Conservation (phyloP, 1,140 invertebrate species). For the Helicoverpa zea region DNA sequence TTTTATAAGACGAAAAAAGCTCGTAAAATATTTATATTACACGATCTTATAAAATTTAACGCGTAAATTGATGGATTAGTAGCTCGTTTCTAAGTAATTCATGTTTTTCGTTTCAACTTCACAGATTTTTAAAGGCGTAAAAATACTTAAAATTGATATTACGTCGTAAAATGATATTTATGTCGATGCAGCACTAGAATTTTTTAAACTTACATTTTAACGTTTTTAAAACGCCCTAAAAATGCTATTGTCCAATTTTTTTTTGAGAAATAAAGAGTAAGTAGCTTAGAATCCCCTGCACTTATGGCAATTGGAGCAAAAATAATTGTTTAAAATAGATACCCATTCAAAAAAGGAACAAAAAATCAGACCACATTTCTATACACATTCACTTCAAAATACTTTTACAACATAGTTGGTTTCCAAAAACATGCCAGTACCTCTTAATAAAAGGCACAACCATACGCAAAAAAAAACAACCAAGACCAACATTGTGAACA, state of each 20-base stretch:
- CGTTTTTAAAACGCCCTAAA: too few relatives aligned
- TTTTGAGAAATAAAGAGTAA: too few relatives aligned
- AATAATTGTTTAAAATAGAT: background rate
- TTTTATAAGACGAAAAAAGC: constrained; percentile 6
- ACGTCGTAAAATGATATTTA: constrained; percentile 32
- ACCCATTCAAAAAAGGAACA: constrained; percentile 17
- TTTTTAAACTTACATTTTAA: background rate
- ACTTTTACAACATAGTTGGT: constrained; percentile 33
- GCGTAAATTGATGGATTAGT: constrained; percentile 19
- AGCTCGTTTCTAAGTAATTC: constrained; percentile 7
- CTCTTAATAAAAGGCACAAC: constrained; percentile 16
- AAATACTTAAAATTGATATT: constrained; percentile 27
- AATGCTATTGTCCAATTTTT: too few relatives aligned
- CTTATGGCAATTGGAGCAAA: background rate
- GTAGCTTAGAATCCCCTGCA: background rate
- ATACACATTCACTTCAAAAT: constrained; percentile 5
- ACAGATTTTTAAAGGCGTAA: constrained; percentile 20
- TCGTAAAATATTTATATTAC: constrained; percentile 26
- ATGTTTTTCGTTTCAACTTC: constrained; percentile 20
- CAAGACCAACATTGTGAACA: background rate
- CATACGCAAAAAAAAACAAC: background rate
- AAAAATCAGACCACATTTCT: constrained; percentile 18
- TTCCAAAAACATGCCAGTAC: constrained; percentile 12
- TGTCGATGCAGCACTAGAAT: background rate
- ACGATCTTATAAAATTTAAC: constrained; percentile 27